These are phyloP conservation scores for Epiblema foenella DNA, from an alignment of 2,888 invertebrate genomes.

Conservation along the genomic window DNA sequence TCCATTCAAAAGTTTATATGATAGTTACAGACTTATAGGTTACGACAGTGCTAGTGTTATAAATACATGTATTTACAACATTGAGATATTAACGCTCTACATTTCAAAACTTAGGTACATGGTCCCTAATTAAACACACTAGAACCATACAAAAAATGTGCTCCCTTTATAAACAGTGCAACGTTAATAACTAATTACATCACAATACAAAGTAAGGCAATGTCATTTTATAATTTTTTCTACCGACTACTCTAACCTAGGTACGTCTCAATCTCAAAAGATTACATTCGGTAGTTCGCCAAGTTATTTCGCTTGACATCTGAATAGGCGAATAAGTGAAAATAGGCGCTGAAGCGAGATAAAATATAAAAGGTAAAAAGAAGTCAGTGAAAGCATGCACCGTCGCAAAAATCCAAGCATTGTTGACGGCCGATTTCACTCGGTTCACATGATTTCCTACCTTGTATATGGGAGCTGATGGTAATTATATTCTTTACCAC, in stretches of 20 bases:
- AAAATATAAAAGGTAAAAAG: conserved; percentile 54
- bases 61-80: no score
- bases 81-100: no score
- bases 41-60: no score
- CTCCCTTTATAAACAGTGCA: no score
- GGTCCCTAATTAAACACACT: no score
- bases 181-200: no score
- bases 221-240: conserved; percentile 46
- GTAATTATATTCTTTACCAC: conserved; percentile 37
- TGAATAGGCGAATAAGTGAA: conserved; percentile 55
- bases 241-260: conserved; percentile 15
- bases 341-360: conserved; percentile 51
- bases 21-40: no score
- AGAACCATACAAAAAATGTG: no score
- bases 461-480: conserved; percentile 53
- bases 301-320: conserved; percentile 53
- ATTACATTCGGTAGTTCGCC: conserved; percentile 41
- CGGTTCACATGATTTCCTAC: conserved; percentile 75
- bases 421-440: conserved; percentile 76
- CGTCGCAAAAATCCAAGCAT: conserved; percentile 73
- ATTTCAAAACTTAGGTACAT: no score
- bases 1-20: no score
- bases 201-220: background rate
- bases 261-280: conserved; percentile 1
- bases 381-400: conserved; percentile 68